These are phyloP conservation scores for Lagocephalus sceleratus DNA, from an alignment of 2,797 vertebrate genomes.

Conservation along the genomic window DNA sequence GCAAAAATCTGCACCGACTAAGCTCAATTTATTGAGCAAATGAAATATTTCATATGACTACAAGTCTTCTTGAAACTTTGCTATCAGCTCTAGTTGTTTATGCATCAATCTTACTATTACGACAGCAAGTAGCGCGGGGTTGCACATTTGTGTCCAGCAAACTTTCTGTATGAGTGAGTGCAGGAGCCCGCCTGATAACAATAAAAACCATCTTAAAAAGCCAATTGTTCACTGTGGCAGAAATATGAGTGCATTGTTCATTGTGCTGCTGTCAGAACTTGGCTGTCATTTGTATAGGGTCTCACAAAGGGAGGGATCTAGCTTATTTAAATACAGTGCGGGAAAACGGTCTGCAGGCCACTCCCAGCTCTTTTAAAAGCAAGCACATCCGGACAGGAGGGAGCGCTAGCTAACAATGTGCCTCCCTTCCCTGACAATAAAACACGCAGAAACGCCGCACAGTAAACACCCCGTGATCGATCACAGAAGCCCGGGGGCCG, in stretches of 20 bases:
- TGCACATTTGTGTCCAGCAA: background rate
- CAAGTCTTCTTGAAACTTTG: too few relatives aligned
- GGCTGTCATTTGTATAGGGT: constrained; percentile 40
- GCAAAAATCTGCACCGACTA: too few relatives aligned
- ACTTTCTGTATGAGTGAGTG: background rate
- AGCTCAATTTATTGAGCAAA: too few relatives aligned
- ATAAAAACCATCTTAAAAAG: background rate
- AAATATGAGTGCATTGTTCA: constrained; percentile 5
- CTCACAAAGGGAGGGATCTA: constrained; percentile 67
- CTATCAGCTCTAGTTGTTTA: too few relatives aligned
- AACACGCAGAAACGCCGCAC: constrained; percentile 27
- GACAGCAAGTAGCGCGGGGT: too few relatives aligned
- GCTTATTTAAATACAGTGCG: constrained; percentile 77
- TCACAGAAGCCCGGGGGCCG: fast-evolving
- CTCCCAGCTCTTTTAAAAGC: constrained; percentile 72
- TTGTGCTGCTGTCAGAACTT: constrained; percentile 34
- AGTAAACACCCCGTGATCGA: background rate
- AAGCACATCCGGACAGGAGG: constrained; percentile 73
- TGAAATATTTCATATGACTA: too few relatives aligned
- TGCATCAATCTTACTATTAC: too few relatives aligned
- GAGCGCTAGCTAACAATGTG: constrained; percentile 75
- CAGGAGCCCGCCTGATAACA: background rate
- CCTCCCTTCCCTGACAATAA: constrained; percentile 54
- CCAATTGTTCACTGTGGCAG: background rate
- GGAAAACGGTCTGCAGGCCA: constrained; percentile 66